A percentile compares a stretch with the other conserved stretches of the same genome.
Conservation (phyloP, 2,888 invertebrate genomes). For the Ophonus ardosiacus region DNA sequence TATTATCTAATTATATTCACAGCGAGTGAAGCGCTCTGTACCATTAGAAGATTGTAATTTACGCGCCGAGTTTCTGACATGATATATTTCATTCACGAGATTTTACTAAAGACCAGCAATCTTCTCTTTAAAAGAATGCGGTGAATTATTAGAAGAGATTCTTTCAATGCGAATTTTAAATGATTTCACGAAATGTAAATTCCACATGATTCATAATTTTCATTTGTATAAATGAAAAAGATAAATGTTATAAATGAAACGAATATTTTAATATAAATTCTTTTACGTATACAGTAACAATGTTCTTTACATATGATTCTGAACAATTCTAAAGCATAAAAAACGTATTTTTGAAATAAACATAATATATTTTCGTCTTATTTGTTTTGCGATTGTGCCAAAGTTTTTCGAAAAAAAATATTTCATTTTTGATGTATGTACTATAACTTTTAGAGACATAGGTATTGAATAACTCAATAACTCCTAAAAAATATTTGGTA, state of each 20-base stretch:
- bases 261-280: not conserved
- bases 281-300: not conserved
- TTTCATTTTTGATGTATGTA: no score
- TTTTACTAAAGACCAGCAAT: slow-evolving; percentile 12
- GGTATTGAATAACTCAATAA: no score
- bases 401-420: no score
- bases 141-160: slow-evolving; percentile 2
- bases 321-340: no score
- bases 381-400: no score
- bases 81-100: slow-evolving; percentile 12
- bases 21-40: slow-evolving; percentile 10
- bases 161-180: not conserved
- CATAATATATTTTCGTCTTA: no score
- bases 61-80: not conserved
- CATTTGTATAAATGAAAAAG: not conserved
- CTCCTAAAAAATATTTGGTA: no score
- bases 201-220: not conserved
- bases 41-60: slow-evolving; percentile 36
- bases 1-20: slow-evolving; percentile 44
- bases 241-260: not conserved
- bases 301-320: not conserved
- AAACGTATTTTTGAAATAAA: no score
- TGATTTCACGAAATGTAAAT: not conserved
- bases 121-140: not conserved
- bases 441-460: no score